Base-by-base conservation (phyloP, 2,113 vertebrate species). In the Myotis davidii region DNA sequence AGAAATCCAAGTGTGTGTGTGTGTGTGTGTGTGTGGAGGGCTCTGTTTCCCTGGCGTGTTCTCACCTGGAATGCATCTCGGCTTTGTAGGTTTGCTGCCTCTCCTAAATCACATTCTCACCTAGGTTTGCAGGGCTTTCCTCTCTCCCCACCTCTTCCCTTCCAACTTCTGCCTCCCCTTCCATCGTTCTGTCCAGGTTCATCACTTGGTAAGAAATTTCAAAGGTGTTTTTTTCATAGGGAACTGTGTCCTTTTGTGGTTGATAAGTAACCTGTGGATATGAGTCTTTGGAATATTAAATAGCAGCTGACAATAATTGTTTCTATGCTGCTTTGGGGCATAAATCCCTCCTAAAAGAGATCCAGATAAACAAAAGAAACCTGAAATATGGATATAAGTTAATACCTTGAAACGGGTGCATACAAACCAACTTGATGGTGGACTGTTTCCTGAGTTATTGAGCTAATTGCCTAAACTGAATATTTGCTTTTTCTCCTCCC, bases 191-290 rank as follows among this genome's bases (percentile, higher is more conserved):
- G 70, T 86, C 29, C 73, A 78, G 50, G 34, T 54, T 91, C 59
- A 90, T 54, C 54, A 61, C 93, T 88, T 86, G 74, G 39, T 81
- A 86, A 94, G 94, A 96, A 83, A 92, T 96, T 72, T 79, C 82
- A 70, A 37, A 84, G 52, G 6, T 65, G 14, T 67, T 59, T 90
- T 90, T 84, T 54, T 70, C n/a, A 45, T 77, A 70, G 42, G 9
- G 50, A 86, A 73, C 29, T 20, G 11, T 90, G 77, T 96, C 50
- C 85, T 82, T 94, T 91, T 45, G 50, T 61, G 85, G 76, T 95
- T 93, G 92, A 94, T 95, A 73, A 94, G 54, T 93, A 86, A 91
- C 72, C 23, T 39, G 25, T 76, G 45, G 54, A 29, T 50, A 39
- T 39, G 39, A 94, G 45, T 85, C 50, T 23, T 79, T 77, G 77